Percentiles rank a stretch among this genome's conserved stretches.
Evolutionary conservation across 2,888 invertebrate species (phyloP).

Genomic region (Chalcis sispes): DNA sequence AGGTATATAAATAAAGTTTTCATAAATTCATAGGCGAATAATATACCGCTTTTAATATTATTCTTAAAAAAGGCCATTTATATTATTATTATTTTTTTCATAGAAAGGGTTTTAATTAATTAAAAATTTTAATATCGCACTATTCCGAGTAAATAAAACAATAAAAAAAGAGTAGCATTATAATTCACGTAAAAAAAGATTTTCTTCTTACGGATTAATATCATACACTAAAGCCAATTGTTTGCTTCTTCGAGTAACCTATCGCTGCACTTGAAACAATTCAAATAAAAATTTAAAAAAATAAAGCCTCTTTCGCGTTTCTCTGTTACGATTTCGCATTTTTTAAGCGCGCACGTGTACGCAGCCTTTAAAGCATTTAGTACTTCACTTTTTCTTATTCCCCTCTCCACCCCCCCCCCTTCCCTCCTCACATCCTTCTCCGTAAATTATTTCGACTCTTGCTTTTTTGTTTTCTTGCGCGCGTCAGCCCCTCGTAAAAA

Average conservation of each 20-base stretch:
- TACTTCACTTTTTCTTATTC: conserved; percentile 41
- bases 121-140: too few species aligned
- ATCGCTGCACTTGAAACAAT: background rate
- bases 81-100: too few species aligned
- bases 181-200: too few species aligned
- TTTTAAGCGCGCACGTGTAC: conserved; percentile 1
- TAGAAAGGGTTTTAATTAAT: too few species aligned
- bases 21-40: too few species aligned
- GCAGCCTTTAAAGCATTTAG: conserved; percentile 49
- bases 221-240: background rate
- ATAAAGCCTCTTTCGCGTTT: conserved; percentile 12
- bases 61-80: too few species aligned
- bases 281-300: conserved; percentile 35
- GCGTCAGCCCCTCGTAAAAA: conserved; percentile 53
- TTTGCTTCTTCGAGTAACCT: background rate
- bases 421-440: conserved; percentile 16
- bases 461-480: conserved; percentile 34
- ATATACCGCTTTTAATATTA: too few species aligned
- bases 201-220: too few species aligned
- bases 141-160: too few species aligned
- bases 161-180: too few species aligned
- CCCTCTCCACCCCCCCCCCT: conserved; percentile 23
- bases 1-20: too few species aligned
- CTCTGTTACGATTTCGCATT: too few species aligned
- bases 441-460: conserved; percentile 28